Conservation (phyloP, 1,140 invertebrate species). For the Temnothorax nylanderi region DNA sequence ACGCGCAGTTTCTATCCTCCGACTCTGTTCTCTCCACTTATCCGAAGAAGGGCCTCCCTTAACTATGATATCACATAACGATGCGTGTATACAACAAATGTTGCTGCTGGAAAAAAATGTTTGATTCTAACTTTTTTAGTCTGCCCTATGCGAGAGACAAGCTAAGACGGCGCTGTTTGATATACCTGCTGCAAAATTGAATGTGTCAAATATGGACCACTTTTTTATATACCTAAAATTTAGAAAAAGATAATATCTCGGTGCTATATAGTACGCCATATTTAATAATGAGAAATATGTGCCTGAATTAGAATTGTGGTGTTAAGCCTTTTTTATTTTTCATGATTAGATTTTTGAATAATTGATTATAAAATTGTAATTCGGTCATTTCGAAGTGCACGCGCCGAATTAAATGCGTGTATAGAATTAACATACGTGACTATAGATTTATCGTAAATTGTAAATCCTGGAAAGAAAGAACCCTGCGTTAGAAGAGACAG, state of each 20-base stretch:
- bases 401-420: too few relatives aligned
- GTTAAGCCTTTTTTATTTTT: not conserved
- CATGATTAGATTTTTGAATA: not conserved
- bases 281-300: not conserved
- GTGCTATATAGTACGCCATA: not conserved
- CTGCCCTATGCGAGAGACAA: not conserved
- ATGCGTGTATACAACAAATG: not conserved
- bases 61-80: not conserved
- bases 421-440: not conserved
- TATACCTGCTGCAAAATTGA: not conserved
- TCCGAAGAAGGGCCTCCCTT: not conserved
- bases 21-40: slow-evolving; percentile 3
- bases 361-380: not conserved
- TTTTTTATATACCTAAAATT: not conserved
- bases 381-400: not conserved
- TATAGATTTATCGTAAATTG: slow-evolving; percentile 1
- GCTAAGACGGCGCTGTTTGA: too few relatives aligned
- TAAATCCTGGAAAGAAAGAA: not conserved
- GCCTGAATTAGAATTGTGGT: not conserved
- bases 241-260: not conserved
- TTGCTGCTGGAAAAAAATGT: not conserved
- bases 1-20: slow-evolving; percentile 20
- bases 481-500: not conserved
- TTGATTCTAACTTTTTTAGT: not conserved
- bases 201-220: not conserved